Percentiles rank a stretch among this genome's conserved stretches.
phyloP scores from a whole-genome alignment of 1,140 invertebrate genomes.

The Trichonephila inaurata region DNA sequence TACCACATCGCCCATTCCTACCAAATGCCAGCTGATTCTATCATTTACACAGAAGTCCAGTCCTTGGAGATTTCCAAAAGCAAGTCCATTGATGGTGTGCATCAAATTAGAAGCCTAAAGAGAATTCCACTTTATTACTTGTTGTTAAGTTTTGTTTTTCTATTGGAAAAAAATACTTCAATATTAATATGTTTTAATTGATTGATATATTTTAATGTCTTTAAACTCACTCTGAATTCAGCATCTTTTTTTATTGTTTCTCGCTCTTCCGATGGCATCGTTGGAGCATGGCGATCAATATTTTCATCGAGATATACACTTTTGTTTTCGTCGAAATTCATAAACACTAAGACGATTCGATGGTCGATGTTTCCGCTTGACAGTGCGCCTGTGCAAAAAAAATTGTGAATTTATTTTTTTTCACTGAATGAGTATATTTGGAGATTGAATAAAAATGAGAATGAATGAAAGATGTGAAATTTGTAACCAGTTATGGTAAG shows the following conservation, averaged over 20 bases:
- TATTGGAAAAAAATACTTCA: too few relatives aligned
- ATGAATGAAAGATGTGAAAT: too few relatives aligned
- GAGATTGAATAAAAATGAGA: too few relatives aligned
- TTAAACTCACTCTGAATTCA: conserved; percentile 72
- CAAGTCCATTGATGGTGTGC: conserved; percentile 79
- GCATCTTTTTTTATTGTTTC: conserved; percentile 70
- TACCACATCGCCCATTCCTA: conserved; percentile 78
- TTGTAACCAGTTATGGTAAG: too few relatives aligned
- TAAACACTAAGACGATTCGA: conserved; percentile 78
- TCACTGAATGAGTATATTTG: background rate
- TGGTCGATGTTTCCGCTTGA: conserved; percentile 59
- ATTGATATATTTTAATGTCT: background rate
- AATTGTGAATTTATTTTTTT: background rate
- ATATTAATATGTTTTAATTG: too few relatives aligned
- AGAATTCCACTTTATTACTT: background rate
- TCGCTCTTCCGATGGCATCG: conserved; percentile 52
- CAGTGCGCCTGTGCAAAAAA: conserved; percentile 38
- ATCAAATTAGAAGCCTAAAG: conserved; percentile 75
- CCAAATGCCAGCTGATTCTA: conserved; percentile 79
- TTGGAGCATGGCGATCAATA: conserved; percentile 60
- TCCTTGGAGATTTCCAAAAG: conserved; percentile 79
- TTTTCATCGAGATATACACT: conserved; percentile 78
- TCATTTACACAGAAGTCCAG: conserved; percentile 78
- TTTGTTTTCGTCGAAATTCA: conserved; percentile 78
- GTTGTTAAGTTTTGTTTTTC: too few relatives aligned